Conservation (phyloP, 1,140 invertebrate species). For the Bombus picipes region DNA sequence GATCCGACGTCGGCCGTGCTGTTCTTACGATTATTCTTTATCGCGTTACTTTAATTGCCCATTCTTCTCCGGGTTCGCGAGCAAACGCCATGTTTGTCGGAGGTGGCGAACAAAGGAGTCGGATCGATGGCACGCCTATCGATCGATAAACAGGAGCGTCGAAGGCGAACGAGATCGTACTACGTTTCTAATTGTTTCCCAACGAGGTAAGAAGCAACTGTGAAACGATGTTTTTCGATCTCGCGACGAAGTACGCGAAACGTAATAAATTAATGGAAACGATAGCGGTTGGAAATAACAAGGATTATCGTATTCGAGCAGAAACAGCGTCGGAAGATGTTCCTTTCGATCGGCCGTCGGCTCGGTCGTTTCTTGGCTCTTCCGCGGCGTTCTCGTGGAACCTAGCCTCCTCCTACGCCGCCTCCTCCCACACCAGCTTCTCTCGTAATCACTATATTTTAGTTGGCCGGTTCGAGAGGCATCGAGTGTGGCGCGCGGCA, state of each 20-base stretch:
- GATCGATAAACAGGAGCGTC: not conserved
- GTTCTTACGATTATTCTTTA: conserved; percentile 26
- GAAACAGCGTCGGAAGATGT: conserved; percentile 47
- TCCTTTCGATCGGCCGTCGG: conserved; percentile 43
- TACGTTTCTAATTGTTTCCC: not conserved
- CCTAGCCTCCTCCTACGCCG: conserved; percentile 52
- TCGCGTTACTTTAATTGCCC: conserved; percentile 16
- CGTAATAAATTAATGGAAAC: not conserved
- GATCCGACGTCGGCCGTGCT: conserved; percentile 12
- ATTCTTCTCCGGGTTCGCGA: not conserved
- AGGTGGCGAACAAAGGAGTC: not conserved
- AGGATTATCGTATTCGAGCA: not conserved
- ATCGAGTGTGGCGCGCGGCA: conserved; percentile 71
- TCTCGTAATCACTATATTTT: conserved; percentile 78
- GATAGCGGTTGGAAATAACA: conserved; percentile 29
- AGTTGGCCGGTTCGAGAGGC: conserved; percentile 69
- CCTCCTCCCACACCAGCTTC: conserved; percentile 49
- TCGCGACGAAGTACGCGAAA: not conserved
- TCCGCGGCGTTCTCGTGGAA: conserved; percentile 26
- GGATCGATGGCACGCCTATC: not conserved
- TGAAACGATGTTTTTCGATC: not conserved
- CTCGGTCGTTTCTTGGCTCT: conserved; percentile 20
- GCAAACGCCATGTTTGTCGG: too few species aligned
- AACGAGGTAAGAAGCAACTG: not conserved
- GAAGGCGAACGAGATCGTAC: too few species aligned